phyloP scores from a whole-genome alignment of 2,113 vertebrate species.

The Vicugna pacos region DNA sequence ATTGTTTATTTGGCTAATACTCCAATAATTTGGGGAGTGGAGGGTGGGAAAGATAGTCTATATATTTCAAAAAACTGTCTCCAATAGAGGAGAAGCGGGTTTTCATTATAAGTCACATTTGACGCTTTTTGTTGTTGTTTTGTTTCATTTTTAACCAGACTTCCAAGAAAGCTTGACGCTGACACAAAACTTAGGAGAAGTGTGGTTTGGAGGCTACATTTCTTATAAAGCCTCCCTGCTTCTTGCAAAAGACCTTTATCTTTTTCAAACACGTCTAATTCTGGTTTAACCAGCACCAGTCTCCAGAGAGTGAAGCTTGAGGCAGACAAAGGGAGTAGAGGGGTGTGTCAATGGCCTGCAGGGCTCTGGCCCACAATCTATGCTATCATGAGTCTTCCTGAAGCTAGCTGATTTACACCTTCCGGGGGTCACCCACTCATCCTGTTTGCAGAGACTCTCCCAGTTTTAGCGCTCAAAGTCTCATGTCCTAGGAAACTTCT shows the following conservation, averaged over 20 bases:
- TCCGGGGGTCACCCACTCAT: not conserved
- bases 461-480: not conserved
- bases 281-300: not conserved
- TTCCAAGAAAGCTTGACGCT: not conserved
- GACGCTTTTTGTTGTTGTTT: not conserved
- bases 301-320: not conserved
- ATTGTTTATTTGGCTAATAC: not conserved
- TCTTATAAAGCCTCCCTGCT: not conserved
- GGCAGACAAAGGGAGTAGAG: fast-evolving
- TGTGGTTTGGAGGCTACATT: not conserved
- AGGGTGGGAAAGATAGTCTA: not conserved
- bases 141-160: not conserved
- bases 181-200: not conserved
- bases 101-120: not conserved
- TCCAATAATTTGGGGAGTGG: not conserved
- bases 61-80: not conserved
- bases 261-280: not conserved
- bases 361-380: not conserved
- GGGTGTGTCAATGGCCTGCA: no score
- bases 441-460: not conserved
- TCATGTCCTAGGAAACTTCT: not conserved
- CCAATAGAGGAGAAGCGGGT: not conserved
- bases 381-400: not conserved
- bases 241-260: not conserved
- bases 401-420: not conserved